These are phyloP conservation scores for Trochalopteron elliotii DNA, from an alignment of 2,113 vertebrate genomes.

Conservation along the genomic window DNA sequence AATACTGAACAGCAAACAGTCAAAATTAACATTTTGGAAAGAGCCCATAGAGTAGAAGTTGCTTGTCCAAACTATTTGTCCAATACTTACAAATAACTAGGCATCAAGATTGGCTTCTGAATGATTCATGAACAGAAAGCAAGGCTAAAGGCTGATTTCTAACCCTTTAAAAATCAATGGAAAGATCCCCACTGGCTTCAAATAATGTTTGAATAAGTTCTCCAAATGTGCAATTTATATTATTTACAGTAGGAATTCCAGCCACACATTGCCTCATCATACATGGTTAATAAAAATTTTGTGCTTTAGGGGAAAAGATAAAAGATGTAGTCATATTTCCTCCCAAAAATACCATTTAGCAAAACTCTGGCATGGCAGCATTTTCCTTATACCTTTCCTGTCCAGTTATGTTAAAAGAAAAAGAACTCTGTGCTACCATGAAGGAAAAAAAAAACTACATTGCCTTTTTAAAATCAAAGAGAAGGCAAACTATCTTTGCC, in stretches of 20 bases:
- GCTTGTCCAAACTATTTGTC: slow-evolving; percentile 26
- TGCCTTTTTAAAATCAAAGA: background rate
- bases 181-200: background rate
- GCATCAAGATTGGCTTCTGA: background rate
- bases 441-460: background rate
- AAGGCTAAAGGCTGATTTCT: slow-evolving; percentile 11
- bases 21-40: slow-evolving; percentile 23
- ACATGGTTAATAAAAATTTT: background rate
- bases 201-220: background rate
- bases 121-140: slow-evolving; percentile 34
- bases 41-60: background rate
- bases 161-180: slow-evolving; percentile 21
- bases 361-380: background rate
- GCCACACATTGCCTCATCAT: background rate
- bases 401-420: background rate
- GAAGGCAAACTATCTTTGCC: background rate
- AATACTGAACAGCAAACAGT: slow-evolving; percentile 1
- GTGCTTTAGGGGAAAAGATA: background rate
- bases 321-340: background rate
- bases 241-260: slow-evolving; percentile 3
- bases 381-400: background rate
- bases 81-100: background rate
- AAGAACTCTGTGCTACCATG: accelerated
- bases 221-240: background rate
- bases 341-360: background rate